Conservation (phyloP, 1,140 invertebrate genomes). For the Zaprionus davidi region DNA sequence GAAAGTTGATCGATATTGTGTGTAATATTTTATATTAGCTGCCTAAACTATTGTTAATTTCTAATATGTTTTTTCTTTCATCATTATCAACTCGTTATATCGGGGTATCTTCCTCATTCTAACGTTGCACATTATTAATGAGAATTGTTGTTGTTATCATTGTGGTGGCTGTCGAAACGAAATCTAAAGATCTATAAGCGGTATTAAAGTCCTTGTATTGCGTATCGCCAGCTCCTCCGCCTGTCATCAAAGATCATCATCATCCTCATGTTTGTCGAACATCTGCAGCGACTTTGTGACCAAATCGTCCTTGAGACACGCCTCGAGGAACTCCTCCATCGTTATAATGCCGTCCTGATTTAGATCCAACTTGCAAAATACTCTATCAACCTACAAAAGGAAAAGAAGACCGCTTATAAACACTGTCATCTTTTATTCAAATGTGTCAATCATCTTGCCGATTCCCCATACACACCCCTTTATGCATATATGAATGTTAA, state of each 20-base stretch:
- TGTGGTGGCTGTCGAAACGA: conserved; percentile 20
- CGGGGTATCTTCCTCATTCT: neutral
- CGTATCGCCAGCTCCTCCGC: conserved; percentile 62
- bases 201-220: conserved; percentile 77
- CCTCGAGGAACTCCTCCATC: conserved; percentile 98
- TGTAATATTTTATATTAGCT: conserved; percentile 48
- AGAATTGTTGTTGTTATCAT: conserved; percentile 14
- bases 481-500: neutral
- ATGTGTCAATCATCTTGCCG: neutral
- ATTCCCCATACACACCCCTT: neutral
- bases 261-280: conserved; percentile 88
- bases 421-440: neutral
- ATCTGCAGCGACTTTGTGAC: conserved; percentile 92
- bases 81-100: neutral
- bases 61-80: conserved; percentile 60
- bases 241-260: conserved; percentile 85
- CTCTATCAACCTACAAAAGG: conserved; percentile 88
- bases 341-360: conserved; percentile 98
- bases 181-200: conserved; percentile 81
- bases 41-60: conserved; percentile 68
- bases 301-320: conserved; percentile 95
- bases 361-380: conserved; percentile 95
- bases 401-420: neutral
- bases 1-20: conserved; percentile 39
- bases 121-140: conserved; percentile 26